Base-by-base conservation (phyloP, 2,113 vertebrate species). In the Porphyrio hochstetteri region DNA sequence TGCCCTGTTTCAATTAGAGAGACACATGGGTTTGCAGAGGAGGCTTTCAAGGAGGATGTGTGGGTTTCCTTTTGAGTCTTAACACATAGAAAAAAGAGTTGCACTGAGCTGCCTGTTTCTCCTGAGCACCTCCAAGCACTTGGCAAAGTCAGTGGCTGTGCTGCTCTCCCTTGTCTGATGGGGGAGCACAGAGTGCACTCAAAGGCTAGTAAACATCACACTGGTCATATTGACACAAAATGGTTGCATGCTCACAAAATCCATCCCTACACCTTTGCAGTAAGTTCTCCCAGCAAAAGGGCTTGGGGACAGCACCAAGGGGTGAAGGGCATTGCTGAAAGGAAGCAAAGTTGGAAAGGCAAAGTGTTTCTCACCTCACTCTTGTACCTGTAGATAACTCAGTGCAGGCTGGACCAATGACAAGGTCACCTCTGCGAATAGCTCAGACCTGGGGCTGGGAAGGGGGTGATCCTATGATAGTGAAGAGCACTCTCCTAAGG, bases 1-100 rank as follows among this genome's bases (percentile, higher is more conserved):
- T 95, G 88, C 86, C 92, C 90, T 95, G 72, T 95, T 96, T 96
- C 93, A 96, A 96, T 95, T 96, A 97, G 86, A 92, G 76, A 92
- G 57, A 57, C 88, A 81, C 7, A 33, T 2, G 8, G 65, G 71
- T 72, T 93, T 96, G 79, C 86, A 81, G 69, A 80, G 48, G 60
- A 95, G 53, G 72, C 68, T 94, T 90, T 86, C 88, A 93, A 94
- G 77, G 87, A 90, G 88, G 90, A 90, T 21, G 1, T 0, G 1
- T 82, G 74, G 46, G 48, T 57, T 94, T 92, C 27, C 38, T 88
- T 95, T 71, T 57, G 80, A 95, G 72, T 35, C 21, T 90, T 86
- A 88, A 75, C 21, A 64, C 16, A 28, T 3, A 44, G 11, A 3
- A 63, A 85, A 81, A 82, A n/a, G 31, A 71, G 18, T 35, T 86